Evolutionary conservation across 1,140 invertebrate species (phyloP), one percentile per base, ranked within the genome.

Genomic region (Penaeus japonicus): DNA sequence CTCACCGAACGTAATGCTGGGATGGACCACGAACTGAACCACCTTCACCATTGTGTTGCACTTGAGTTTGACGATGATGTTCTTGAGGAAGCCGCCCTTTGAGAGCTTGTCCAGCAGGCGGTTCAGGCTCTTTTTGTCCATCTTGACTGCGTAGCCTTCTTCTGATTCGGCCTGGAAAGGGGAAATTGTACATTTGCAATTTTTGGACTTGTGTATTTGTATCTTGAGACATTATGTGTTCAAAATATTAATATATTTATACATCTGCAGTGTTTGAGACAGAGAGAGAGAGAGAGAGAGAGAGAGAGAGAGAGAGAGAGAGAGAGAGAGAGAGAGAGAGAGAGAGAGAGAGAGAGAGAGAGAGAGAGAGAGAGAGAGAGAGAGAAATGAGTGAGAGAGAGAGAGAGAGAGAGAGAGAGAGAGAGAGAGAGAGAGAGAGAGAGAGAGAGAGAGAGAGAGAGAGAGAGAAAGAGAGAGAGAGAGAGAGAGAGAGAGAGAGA

Each of bases 111-210:
- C 91, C 18, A 96, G 90, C 15, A 96, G 91, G 79, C 95, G 92
- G 3, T 93, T 87, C 10, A 96, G 91, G 3, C 95, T 94, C 91
- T 94, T 95, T 81, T 94, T 94, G 90, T 95, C 95, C 30, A 96
- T 94, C 55, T 4, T 90, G 55, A 93, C 92, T 18, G 93, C 92
- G 75, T 93, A 93, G 0, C 94, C 94, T 92, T 95, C 94, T 88
- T 93, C 93, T 32, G 92, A 91, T 91, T 95, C 94, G 87, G 93
- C 93, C 92, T 93, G 84, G 20, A 32, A 90, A 87, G 62, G 39
- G 83, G 84, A 84, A 4, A 39, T 53, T 12, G 22, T 47, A 90
- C 32, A 91, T n/a, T 53, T 57, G 24, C 27, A 30, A 77, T 12
- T 18, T 73, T 32, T 57, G 22, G 3, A 90, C 59, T 57, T 59